Percentiles rank a stretch among this genome's conserved stretches.
Evolutionary conservation across 2,113 vertebrate genomes (phyloP).

Genomic region (Tonatia bakeri): DNA sequence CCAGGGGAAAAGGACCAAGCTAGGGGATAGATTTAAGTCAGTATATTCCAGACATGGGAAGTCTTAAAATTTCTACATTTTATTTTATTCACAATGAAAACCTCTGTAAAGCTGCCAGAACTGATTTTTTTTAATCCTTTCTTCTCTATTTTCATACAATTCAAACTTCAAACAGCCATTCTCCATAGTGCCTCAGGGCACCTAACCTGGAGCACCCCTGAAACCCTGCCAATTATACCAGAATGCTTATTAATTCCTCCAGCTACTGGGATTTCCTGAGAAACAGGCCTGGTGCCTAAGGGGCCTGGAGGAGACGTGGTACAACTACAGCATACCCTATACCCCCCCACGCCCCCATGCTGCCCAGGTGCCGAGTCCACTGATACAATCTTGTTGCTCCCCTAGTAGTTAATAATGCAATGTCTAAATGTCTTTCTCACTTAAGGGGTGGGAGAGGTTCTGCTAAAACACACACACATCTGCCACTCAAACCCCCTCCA

Average conservation of each 20-base stretch:
- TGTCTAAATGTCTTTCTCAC: background rate
- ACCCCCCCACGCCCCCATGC: accelerated
- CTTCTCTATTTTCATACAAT: constrained; percentile 35
- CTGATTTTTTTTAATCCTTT: background rate
- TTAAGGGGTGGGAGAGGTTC: background rate
- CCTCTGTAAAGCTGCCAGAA: constrained; percentile 15
- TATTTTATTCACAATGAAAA: constrained; percentile 48
- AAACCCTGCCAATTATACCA: background rate
- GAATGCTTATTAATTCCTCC: background rate
- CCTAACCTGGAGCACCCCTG: background rate
- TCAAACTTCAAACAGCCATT: constrained; percentile 58
- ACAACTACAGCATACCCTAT: background rate
- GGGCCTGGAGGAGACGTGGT: background rate
- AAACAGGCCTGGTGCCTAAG: accelerated
- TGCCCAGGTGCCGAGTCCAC: accelerated
- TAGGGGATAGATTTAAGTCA: background rate
- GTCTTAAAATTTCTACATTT: constrained; percentile 38
- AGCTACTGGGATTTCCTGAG: background rate
- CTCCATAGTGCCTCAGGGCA: background rate
- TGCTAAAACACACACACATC: background rate
- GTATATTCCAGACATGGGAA: background rate
- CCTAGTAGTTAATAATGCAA: background rate
- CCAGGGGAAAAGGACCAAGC: background rate
- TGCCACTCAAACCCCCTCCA: constrained; percentile 73
- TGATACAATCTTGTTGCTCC: background rate